phyloP scores from a whole-genome alignment of 2,797 vertebrate genomes.

The Propithecus perrieri region DNA sequence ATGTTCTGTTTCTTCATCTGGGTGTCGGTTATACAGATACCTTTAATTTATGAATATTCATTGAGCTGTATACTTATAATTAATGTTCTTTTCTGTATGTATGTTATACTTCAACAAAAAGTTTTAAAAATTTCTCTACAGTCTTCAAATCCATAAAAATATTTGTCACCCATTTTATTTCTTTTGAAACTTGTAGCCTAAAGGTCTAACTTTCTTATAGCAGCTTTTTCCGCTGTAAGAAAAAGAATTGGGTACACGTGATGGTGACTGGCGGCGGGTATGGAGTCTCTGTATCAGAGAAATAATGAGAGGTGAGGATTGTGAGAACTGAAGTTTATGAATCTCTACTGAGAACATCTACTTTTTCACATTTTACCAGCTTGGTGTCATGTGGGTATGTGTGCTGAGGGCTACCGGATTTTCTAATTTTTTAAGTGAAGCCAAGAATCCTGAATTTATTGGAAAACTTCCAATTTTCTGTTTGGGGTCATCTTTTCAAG shows the following conservation, averaged over 20 bases:
- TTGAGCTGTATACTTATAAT: not conserved
- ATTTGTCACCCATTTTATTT: not conserved
- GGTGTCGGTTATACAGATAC: not conserved
- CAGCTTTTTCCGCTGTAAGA: not conserved
- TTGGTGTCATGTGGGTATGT: not conserved
- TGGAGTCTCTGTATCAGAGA: not conserved
- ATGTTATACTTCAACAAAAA: not conserved
- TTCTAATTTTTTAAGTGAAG: not conserved
- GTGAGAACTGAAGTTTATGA: not conserved
- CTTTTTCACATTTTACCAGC: not conserved
- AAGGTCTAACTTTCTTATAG: not conserved
- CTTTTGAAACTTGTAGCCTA: not conserved
- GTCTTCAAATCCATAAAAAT: not conserved
- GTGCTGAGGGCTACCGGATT: not conserved
- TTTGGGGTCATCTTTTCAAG: not conserved
- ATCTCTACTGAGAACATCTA: not conserved
- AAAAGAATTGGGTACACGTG: not conserved
- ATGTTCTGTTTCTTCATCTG: constrained; percentile 16
- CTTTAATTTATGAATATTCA: constrained; percentile 13
- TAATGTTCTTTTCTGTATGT: not conserved
- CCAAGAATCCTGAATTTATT: not conserved
- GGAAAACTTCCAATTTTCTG: not conserved
- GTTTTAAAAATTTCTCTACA: not conserved
- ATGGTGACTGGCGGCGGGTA: not conserved
- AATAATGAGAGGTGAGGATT: not conserved